phyloP scores from a whole-genome alignment of 2,113 vertebrate species.

The Ia io region DNA sequence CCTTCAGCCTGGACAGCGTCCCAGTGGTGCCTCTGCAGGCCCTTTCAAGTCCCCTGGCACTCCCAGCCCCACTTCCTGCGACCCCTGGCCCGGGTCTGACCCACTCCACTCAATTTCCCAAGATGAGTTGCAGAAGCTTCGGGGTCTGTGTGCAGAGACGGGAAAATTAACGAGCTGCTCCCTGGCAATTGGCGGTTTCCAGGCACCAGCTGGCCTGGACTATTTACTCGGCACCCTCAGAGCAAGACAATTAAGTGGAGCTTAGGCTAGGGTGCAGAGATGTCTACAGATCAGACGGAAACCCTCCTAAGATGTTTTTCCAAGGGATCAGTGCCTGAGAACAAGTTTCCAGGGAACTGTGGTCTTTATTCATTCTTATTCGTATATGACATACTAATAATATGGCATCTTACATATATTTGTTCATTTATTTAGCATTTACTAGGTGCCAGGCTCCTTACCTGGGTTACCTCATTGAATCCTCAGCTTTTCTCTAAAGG shows the following conservation, averaged over 20 bases:
- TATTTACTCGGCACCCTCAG: conserved; percentile 58
- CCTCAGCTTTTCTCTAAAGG: neutral
- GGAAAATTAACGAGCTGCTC: conserved; percentile 67
- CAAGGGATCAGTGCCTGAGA: conserved; percentile 50
- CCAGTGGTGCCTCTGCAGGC: conserved; percentile 40
- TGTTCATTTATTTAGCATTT: neutral
- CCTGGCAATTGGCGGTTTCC: conserved; percentile 51
- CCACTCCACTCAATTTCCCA: conserved; percentile 62
- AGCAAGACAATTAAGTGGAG: conserved; percentile 60
- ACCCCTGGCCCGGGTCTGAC: conserved; percentile 58
- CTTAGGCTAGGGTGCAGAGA: conserved; percentile 53
- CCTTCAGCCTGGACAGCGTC: conserved; percentile 62
- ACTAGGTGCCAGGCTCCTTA: neutral
- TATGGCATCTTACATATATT: neutral
- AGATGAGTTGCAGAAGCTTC: conserved; percentile 69
- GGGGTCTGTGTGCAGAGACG: neutral
- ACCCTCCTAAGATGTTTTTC: conserved; percentile 50
- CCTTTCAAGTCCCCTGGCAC: conserved; percentile 73
- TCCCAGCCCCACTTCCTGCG: conserved; percentile 66
- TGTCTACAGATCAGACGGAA: conserved; percentile 42
- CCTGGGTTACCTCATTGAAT: neutral
- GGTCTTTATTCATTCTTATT: conserved; percentile 2
- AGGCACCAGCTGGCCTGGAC: conserved; percentile 68
- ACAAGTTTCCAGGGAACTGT: neutral
- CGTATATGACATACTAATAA: neutral